Evolutionary conservation across 2,888 invertebrate genomes (phyloP).

Genomic region (Adineta ricciae): DNA sequence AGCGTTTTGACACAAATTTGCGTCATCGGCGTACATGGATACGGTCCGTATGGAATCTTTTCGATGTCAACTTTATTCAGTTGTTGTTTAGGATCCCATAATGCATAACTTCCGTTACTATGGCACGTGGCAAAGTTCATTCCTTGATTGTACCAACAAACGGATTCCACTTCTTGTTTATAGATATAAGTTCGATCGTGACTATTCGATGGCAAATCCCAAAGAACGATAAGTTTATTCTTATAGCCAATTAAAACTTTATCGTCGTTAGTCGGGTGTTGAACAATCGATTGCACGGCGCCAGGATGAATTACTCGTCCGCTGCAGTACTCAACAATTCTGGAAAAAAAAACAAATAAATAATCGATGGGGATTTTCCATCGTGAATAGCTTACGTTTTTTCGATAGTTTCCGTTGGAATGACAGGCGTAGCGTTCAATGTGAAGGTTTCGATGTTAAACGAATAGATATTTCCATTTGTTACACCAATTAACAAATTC

Average conservation of each 20-base stretch:
- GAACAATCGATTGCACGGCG: conserved; percentile 73
- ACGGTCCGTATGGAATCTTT: conserved; percentile 55
- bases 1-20: conserved; percentile 58
- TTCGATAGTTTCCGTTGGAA: background rate
- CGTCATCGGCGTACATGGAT: conserved; percentile 82
- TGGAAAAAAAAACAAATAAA: background rate
- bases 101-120: conserved; percentile 32
- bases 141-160: conserved; percentile 30
- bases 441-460: conserved; percentile 11
- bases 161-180: conserved; percentile 24
- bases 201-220: conserved; percentile 57
- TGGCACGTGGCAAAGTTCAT: conserved; percentile 32
- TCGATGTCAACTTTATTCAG: background rate
- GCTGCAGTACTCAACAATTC: background rate
- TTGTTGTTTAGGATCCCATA: conserved; percentile 28
- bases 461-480: conserved; percentile 1
- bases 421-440: background rate
- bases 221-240: conserved; percentile 78
- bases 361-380: background rate
- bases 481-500: background rate
- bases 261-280: conserved; percentile 66
- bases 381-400: background rate
- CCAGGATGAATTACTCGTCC: background rate
- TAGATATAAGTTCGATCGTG: conserved; percentile 4
- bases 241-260: conserved; percentile 73